Evolutionary conservation across 2,888 invertebrate genomes (phyloP), one percentile per base, ranked within the genome.

Genomic region (Drosophila antonietae): DNA sequence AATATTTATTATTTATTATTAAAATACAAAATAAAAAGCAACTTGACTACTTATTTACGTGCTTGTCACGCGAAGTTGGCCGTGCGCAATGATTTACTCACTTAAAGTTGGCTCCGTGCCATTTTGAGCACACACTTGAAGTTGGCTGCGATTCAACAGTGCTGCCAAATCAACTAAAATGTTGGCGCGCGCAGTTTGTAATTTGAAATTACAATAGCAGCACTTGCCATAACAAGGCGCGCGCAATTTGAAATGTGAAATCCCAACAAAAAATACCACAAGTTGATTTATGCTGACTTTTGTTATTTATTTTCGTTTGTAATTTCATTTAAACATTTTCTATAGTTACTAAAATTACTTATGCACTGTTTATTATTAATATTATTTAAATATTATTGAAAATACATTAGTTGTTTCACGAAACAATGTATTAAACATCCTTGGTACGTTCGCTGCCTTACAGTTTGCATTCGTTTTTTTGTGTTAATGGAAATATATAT

Each of bases 311-410:
- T 88, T 87, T 88, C 80, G 81, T 81, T 85, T 91, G 74, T 78
- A 89, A 85, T 91, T 91, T 90, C 89, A 85, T 91, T 91, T 83
- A 91, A 92, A 91, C 91, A 92, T 90, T 92, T 91, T 90, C 91
- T 90, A 91, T 91, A 90, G 91, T 90, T 90, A 91, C 89, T 90
- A 91, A 91, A 90, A 90, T 91, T 89, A 89, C 81, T 90, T 90
- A 90, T 90, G 87, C 77, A 81, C 81, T 89, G 80, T 90, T 87
- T 84, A 81, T 89, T 81, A 88, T 88, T 89, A 88, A 90, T 84
- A 84, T 88, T 90, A 89, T 86, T 87, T 87, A 90, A 90, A 88
- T 88, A 82, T 90, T 87, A 89, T 87, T 87, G 87, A 87, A 87
- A 87, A 89, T 87, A 90, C 87, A 90, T 88, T 85, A 90, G 86